These are phyloP conservation scores for Podargus strigoides DNA, from an alignment of 2,797 vertebrate genomes.

Conservation along the genomic window DNA sequence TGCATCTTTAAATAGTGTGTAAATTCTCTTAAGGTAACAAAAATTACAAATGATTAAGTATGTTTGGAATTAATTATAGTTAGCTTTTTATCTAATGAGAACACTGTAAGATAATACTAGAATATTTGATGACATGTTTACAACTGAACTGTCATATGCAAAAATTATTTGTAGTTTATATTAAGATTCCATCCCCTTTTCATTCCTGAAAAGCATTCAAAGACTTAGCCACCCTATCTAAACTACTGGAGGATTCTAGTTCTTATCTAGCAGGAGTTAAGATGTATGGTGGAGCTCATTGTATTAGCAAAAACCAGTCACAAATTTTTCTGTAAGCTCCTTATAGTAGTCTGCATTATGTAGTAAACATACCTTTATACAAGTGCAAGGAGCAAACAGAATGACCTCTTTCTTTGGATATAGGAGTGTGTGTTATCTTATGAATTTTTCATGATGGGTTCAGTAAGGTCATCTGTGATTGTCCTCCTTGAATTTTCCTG, in stretches of 20 bases:
- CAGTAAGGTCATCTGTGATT: constrained; percentile 49
- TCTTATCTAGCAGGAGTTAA: not conserved
- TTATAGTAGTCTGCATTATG: not conserved
- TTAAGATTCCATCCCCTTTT: not conserved
- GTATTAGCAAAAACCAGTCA: not conserved
- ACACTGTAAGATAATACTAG: not conserved
- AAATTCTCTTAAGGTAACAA: not conserved
- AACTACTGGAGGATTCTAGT: not conserved
- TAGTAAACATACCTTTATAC: not conserved
- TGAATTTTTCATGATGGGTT: constrained; percentile 35
- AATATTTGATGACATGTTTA: not conserved
- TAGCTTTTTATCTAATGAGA: not conserved
- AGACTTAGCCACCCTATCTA: not conserved
- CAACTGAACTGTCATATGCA: not conserved
- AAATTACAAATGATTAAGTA: not conserved
- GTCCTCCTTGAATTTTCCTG: constrained; percentile 49
- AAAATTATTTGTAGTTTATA: not conserved
- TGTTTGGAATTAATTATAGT: not conserved
- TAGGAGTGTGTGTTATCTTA: not conserved
- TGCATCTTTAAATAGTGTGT: not conserved
- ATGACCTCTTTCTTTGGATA: not conserved
- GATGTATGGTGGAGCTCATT: not conserved
- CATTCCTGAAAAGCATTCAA: not conserved
- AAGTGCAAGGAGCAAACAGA: not conserved
- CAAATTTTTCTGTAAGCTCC: not conserved